phyloP scores from a whole-genome alignment of 2,888 invertebrate genomes.

The Hedya salicella region DNA sequence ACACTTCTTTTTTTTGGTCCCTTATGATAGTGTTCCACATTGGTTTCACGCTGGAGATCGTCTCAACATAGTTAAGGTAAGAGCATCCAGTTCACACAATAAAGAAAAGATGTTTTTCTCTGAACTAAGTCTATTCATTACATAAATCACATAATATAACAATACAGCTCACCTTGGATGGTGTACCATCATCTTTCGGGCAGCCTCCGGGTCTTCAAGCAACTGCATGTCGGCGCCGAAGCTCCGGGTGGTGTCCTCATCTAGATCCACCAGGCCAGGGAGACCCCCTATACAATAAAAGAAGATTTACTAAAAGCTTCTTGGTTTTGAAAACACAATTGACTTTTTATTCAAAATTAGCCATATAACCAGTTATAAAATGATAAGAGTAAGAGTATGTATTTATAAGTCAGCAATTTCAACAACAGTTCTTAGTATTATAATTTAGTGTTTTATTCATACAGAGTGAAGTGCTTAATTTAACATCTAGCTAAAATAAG shows the following conservation, averaged over 20 bases:
- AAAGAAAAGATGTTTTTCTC: too few relatives aligned
- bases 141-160: not conserved
- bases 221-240: conserved; percentile 59
- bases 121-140: not conserved
- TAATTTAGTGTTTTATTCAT: not conserved
- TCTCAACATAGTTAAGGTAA: too few relatives aligned
- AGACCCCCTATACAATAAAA: conserved; percentile 55
- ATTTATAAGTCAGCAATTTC: not conserved
- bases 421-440: not conserved
- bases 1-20: too few relatives aligned
- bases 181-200: conserved; percentile 74
- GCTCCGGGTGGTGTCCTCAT: conserved; percentile 54
- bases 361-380: not conserved
- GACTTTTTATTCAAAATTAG: too few relatives aligned
- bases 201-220: conserved; percentile 55
- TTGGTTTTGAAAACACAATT: too few relatives aligned
- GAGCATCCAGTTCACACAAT: too few relatives aligned
- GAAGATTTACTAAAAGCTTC: not conserved
- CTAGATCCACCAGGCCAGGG: conserved; percentile 60
- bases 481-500: not conserved
- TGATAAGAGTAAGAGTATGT: not conserved
- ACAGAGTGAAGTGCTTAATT: not conserved
- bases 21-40: too few relatives aligned
- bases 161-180: conserved; percentile 62
- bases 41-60: too few relatives aligned